Conservation (phyloP, 2,888 invertebrate genomes). For the Poecilobothrus nobilitatus region DNA sequence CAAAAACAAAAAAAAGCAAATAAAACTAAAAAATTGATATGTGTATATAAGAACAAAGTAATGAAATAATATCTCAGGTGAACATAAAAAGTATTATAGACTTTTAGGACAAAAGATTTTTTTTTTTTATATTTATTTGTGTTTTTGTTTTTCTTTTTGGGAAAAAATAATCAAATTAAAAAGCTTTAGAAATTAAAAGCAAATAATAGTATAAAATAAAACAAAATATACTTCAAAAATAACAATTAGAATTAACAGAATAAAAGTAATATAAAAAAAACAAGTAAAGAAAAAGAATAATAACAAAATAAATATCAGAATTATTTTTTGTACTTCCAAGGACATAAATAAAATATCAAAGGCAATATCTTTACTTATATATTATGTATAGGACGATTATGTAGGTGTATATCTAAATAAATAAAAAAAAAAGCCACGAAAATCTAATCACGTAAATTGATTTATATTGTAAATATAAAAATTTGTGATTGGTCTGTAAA, state of each 20-base stretch:
- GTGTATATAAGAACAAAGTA: neutral
- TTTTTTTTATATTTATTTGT: too few species aligned
- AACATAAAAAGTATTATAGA: neutral
- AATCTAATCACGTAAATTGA: conserved; percentile 6
- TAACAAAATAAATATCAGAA: neutral
- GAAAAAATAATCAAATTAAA: neutral
- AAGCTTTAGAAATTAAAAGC: neutral
- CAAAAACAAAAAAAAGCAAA: too few species aligned
- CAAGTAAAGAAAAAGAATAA: neutral
- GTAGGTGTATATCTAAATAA: neutral
- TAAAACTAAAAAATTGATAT: too few species aligned
- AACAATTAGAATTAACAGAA: neutral
- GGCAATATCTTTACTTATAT: too few species aligned
- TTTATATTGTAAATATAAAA: neutral
- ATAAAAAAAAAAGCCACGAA: neutral
- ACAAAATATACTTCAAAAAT: neutral
- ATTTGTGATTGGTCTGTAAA: neutral
- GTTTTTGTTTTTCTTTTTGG: too few species aligned
- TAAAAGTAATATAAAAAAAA: too few species aligned
- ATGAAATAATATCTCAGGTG: neutral
- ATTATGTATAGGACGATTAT: neutral
- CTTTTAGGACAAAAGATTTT: neutral
- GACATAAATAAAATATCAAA: neutral
- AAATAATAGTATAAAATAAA: neutral
- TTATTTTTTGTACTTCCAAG: too few species aligned